These are phyloP conservation scores for Phasianus colchicus DNA, from an alignment of 2,113 vertebrate genomes.

Conservation along the genomic window DNA sequence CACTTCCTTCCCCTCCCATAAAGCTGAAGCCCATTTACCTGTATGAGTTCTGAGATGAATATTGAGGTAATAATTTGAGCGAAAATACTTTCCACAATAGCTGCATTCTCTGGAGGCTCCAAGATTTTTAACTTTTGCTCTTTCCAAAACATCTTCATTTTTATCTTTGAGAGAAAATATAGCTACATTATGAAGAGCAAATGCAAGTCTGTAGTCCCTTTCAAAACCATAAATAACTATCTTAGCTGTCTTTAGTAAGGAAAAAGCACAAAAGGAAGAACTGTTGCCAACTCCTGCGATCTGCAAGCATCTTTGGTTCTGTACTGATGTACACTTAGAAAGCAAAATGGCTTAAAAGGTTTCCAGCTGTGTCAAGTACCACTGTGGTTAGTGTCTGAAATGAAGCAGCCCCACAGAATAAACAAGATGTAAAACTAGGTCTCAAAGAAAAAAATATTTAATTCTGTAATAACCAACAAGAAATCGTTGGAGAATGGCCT, in stretches of 20 bases:
- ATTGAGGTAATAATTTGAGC: conserved; percentile 98
- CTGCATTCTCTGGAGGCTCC: conserved; percentile 90
- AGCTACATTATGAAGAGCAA: conserved; percentile 22
- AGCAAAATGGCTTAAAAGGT: not conserved
- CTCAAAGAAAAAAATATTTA: not conserved
- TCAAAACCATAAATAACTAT: not conserved
- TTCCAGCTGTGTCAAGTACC: not conserved
- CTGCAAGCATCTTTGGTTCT: not conserved
- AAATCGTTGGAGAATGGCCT: not conserved
- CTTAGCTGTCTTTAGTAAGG: not conserved
- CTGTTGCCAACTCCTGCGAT: not conserved
- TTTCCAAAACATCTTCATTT: conserved; percentile 85
- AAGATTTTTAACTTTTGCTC: conserved; percentile 86
- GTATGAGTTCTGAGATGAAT: conserved; percentile 99
- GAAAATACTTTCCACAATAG: conserved; percentile 95
- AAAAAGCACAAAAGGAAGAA: not conserved
- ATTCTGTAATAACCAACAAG: not conserved
- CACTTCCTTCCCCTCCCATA: not conserved
- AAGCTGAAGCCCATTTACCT: conserved; percentile 80
- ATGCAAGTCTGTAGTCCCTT: not conserved
- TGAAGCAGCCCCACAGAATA: not conserved
- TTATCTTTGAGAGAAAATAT: conserved; percentile 77
- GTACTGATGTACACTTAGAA: not conserved
- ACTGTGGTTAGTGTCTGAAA: not conserved
- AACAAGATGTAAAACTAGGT: not conserved